phyloP scores from a whole-genome alignment of 2,113 vertebrate species.

The Notothenia rossii region DNA sequence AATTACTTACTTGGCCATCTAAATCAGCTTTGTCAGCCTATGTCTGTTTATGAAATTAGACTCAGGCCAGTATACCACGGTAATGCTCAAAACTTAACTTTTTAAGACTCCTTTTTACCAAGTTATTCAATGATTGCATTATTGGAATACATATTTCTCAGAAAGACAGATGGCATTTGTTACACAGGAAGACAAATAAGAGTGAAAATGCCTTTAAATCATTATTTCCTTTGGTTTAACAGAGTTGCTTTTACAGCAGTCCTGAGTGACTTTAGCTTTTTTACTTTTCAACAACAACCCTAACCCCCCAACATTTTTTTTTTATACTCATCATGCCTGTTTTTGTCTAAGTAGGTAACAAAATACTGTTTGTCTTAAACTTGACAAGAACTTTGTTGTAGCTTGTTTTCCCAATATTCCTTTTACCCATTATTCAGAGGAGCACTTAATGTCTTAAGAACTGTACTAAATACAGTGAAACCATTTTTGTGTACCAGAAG shows the following conservation, averaged over 20 bases:
- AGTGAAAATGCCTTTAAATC: conserved; percentile 57
- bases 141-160: neutral
- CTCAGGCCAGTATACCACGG: neutral
- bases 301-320: conserved; percentile 25
- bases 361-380: conserved; percentile 43
- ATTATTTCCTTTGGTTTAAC: conserved; percentile 26
- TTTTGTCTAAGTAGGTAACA: conserved; percentile 48
- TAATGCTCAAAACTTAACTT: conserved; percentile 7
- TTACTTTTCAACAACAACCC: conserved; percentile 37
- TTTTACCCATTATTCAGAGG: conserved; percentile 43
- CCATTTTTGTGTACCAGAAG: conserved; percentile 58
- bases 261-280: conserved; percentile 32
- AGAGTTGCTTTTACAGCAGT: conserved; percentile 35
- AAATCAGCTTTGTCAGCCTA: neutral
- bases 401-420: conserved; percentile 36
- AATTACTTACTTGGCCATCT: neutral
- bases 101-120: conserved; percentile 12
- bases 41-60: neutral
- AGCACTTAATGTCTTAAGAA: conserved; percentile 59
- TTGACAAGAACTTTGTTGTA: conserved; percentile 31
- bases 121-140: conserved; percentile 16
- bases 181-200: conserved; percentile 6
- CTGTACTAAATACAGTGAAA: conserved; percentile 56
- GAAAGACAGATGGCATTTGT: conserved; percentile 16
- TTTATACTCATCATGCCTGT: conserved; percentile 53